phyloP scores from a whole-genome alignment of 2,888 invertebrate genomes.

The Lingula anatina region DNA sequence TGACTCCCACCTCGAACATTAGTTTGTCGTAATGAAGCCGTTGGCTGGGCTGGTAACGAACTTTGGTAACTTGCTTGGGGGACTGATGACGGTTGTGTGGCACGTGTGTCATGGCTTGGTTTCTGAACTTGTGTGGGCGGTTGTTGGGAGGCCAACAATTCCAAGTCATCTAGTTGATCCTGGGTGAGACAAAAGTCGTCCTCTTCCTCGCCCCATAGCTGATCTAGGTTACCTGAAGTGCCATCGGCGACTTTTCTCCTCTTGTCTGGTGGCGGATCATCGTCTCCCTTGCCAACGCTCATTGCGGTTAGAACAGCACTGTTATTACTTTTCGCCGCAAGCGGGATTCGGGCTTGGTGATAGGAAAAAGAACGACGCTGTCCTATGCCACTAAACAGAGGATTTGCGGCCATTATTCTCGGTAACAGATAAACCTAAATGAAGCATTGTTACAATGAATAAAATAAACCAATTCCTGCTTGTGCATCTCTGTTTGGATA shows the following conservation, averaged over 20 bases:
- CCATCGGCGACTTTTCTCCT: slow-evolving; percentile 19
- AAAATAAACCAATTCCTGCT: too few relatives aligned
- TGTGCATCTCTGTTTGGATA: not conserved
- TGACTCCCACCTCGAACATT: too few relatives aligned
- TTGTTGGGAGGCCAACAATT: slow-evolving; percentile 15
- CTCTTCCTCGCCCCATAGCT: slow-evolving; percentile 19
- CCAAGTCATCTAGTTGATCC: slow-evolving; percentile 16
- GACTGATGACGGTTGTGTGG: too few relatives aligned
- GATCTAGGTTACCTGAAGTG: slow-evolving; percentile 3
- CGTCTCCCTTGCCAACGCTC: too few relatives aligned
- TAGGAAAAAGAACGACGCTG: not conserved
- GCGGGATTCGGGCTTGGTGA: slow-evolving; percentile 2
- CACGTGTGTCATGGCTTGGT: not conserved
- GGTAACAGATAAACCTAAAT: too few relatives aligned
- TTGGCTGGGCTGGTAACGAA: too few relatives aligned
- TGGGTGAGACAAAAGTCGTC: slow-evolving; percentile 25
- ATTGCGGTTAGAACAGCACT: not conserved
- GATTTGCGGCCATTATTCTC: slow-evolving; percentile 11
- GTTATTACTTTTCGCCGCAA: not conserved
- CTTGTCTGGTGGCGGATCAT: slow-evolving; percentile 22
- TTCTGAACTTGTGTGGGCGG: not conserved
- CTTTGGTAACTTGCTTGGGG: too few relatives aligned
- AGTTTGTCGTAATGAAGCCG: too few relatives aligned
- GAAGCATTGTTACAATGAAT: too few relatives aligned
- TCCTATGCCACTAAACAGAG: slow-evolving; percentile 6